phyloP scores from a whole-genome alignment of 2,888 invertebrate genomes.

The Phortica okadai region DNA sequence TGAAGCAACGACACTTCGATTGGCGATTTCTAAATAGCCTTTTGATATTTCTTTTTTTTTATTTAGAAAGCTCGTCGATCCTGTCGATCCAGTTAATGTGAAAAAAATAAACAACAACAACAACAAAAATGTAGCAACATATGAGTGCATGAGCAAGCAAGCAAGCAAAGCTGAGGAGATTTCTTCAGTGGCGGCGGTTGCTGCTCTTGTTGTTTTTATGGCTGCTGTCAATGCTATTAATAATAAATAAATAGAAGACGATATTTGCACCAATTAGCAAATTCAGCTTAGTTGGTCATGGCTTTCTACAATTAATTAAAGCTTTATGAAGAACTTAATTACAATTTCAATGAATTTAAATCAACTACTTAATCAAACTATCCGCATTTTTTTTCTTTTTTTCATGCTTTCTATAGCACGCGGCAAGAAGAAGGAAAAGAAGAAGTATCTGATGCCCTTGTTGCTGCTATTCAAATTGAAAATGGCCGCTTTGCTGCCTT shows the following conservation, averaged over 20 bases:
- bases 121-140: conserved; percentile 17
- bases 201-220: too few species aligned
- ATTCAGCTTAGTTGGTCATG: conserved; percentile 25
- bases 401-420: conserved; percentile 79
- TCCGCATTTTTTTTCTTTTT: not conserved
- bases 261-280: conserved; percentile 20
- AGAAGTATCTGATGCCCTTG: conserved; percentile 86
- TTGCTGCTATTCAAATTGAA: conserved; percentile 87
- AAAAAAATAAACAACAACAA: too few species aligned
- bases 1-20: not conserved
- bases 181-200: too few species aligned
- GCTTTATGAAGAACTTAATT: not conserved
- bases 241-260: not conserved
- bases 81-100: conserved; percentile 31
- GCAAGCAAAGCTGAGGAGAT: too few species aligned
- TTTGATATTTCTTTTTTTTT: conserved; percentile 41
- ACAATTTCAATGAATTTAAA: conserved; percentile 57
- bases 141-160: not conserved
- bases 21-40: conserved; percentile 49
- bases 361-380: conserved; percentile 47
- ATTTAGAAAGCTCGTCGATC: conserved; percentile 58
- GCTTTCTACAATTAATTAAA: not conserved
- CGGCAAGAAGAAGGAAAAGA: conserved; percentile 87
- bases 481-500: conserved; percentile 86
- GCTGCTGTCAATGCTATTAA: not conserved